Conservation (phyloP, 2,888 invertebrate species). For the Conomelus anceps region DNA sequence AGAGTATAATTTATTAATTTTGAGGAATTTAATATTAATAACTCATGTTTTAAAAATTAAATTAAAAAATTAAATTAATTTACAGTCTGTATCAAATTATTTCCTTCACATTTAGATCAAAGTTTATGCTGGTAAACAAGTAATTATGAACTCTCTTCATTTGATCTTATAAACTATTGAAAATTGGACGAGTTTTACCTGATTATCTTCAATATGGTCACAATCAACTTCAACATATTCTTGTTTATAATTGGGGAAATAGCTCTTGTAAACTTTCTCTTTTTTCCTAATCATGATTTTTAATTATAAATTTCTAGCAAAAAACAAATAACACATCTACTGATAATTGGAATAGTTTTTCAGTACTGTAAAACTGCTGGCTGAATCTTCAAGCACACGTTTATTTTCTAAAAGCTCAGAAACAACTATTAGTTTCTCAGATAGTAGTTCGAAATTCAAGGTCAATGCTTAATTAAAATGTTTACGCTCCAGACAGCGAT, state of each 20-base stretch:
- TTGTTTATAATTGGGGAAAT: neutral
- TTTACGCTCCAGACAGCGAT: neutral
- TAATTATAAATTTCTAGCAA: neutral
- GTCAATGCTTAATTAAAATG: neutral
- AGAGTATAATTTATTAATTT: too few species aligned
- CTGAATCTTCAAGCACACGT: neutral
- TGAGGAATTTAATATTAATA: too few species aligned
- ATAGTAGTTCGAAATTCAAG: neutral
- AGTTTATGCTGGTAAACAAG: neutral
- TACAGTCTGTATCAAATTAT: neutral
- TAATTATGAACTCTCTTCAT: neutral
- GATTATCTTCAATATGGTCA: neutral
- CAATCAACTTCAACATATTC: neutral
- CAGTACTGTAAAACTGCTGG: neutral
- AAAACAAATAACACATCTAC: neutral
- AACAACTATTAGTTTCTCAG: neutral
- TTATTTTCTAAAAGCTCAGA: neutral
- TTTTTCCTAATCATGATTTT: neutral
- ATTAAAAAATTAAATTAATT: neutral
- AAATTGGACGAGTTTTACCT: neutral
- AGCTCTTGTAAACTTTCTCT: neutral
- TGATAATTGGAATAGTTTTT: neutral
- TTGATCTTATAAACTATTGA: neutral
- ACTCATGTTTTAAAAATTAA: too few species aligned
- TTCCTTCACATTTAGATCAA: neutral